Evolutionary conservation across 2,797 vertebrate species (phyloP).

Genomic region (Paedocypris micromegethes): DNA sequence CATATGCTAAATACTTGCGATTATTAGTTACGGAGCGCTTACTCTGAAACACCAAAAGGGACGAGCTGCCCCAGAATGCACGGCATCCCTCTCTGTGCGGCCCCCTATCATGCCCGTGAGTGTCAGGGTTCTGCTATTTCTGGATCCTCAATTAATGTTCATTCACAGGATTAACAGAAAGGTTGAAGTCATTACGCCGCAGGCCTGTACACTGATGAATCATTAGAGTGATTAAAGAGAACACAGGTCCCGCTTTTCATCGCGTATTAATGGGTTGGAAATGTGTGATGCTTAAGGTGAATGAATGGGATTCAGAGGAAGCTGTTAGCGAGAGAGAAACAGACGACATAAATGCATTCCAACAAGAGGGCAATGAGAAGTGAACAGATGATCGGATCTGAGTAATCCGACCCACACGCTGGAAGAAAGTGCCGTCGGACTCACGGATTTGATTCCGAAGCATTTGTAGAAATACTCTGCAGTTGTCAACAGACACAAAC

Average conservation of each 20-base stretch:
- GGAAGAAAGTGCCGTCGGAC: too few relatives aligned
- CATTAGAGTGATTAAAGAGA: slow-evolving; percentile 27
- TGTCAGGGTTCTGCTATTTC: slow-evolving; percentile 16
- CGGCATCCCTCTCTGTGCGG: not conserved
- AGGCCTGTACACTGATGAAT: slow-evolving; percentile 14
- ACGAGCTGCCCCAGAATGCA: slow-evolving; percentile 4
- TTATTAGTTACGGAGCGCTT: slow-evolving; percentile 8
- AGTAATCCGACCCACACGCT: too few relatives aligned
- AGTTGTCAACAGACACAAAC: too few relatives aligned
- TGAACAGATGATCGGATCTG: not conserved
- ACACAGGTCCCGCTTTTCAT: slow-evolving; percentile 31
- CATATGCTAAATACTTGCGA: slow-evolving; percentile 17
- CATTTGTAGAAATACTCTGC: too few relatives aligned
- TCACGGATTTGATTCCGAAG: too few relatives aligned
- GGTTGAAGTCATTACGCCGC: slow-evolving; percentile 30
- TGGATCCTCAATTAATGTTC: slow-evolving; percentile 11
- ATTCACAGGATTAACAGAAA: slow-evolving; percentile 30
- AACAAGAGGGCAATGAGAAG: not conserved
- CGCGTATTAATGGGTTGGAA: slow-evolving; percentile 30
- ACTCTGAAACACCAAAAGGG: slow-evolving; percentile 7
- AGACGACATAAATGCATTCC: not conserved
- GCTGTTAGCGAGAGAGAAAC: slow-evolving; percentile 1
- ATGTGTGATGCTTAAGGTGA: slow-evolving; percentile 33
- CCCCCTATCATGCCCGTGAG: slow-evolving; percentile 8
- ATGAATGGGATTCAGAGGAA: slow-evolving; percentile 21